Conservation (phyloP, 2,113 vertebrate genomes). For the Riparia riparia region DNA sequence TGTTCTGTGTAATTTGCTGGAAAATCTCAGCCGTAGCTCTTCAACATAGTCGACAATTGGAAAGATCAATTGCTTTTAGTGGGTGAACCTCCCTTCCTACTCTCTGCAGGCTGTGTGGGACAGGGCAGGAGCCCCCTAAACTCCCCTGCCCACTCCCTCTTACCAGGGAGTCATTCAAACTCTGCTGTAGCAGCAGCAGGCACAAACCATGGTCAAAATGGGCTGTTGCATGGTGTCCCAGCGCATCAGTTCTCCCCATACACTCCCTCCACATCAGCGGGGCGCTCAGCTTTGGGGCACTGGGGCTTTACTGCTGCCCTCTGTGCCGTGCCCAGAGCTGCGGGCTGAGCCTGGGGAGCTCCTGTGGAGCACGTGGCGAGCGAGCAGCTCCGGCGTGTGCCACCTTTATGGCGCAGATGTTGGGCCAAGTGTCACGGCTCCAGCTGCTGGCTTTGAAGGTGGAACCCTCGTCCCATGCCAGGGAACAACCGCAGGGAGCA, state of each 20-base stretch:
- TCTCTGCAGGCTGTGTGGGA: not conserved
- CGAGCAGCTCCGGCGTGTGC: accelerated
- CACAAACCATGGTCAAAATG: accelerated
- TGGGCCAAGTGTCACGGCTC: not conserved
- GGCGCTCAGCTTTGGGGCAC: accelerated
- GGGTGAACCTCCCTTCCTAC: not conserved
- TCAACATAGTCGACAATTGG: not conserved
- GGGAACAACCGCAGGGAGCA: not conserved
- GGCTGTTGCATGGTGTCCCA: accelerated
- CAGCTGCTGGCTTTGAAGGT: not conserved
- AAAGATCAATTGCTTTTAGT: not conserved
- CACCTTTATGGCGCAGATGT: accelerated
- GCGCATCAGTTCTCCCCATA: accelerated
- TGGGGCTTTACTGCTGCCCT: accelerated
- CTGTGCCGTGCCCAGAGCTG: accelerated
- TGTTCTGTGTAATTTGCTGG: not conserved
- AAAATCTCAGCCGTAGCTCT: not conserved
- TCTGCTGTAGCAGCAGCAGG: not conserved
- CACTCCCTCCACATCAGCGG: not conserved
- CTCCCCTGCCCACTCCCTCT: not conserved
- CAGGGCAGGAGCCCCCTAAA: not conserved
- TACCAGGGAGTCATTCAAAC: accelerated
- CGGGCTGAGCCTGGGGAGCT: accelerated
- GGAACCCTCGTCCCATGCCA: not conserved
- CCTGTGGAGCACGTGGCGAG: accelerated